Evolutionary conservation across 37 sponge, comb jelly and placozoan genomes (phyloP).

Genomic region (Petrosia ficiformis): DNA sequence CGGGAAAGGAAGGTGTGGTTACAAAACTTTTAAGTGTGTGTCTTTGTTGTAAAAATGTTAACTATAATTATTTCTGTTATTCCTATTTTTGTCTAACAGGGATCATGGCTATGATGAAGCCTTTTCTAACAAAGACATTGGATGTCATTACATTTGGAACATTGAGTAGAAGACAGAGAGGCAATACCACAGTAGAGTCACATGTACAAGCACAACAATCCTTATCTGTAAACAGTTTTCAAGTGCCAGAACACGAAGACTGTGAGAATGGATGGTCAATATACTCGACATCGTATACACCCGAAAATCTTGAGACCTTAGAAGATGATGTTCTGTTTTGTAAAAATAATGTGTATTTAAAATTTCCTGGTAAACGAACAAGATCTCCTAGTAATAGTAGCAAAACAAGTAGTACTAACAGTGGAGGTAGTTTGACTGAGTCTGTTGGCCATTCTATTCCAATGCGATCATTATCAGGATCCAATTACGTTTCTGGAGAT

Average conservation of each 20-base stretch:
- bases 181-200: neutral
- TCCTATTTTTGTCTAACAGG: too few relatives aligned
- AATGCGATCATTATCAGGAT: neutral
- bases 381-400: neutral
- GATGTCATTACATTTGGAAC: neutral
- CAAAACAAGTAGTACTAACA: neutral
- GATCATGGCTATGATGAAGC: too few relatives aligned
- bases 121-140: neutral
- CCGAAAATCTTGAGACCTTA: neutral
- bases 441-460: neutral
- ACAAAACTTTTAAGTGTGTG: too few relatives aligned
- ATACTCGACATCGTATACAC: neutral
- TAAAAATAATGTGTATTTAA: constrained; percentile 56
- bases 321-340: constrained; percentile 54
- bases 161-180: neutral
- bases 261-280: neutral
- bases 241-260: neutral
- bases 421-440: neutral
- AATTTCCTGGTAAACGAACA: neutral
- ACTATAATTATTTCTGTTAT: too few relatives aligned
- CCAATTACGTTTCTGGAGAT: neutral
- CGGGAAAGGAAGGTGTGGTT: too few relatives aligned
- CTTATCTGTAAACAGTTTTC: neutral
- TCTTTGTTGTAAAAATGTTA: too few relatives aligned
- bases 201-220: neutral